These are phyloP conservation scores for Pseudorhombus dupliciocellatus DNA, from an alignment of 2,113 vertebrate species.

Conservation along the genomic window DNA sequence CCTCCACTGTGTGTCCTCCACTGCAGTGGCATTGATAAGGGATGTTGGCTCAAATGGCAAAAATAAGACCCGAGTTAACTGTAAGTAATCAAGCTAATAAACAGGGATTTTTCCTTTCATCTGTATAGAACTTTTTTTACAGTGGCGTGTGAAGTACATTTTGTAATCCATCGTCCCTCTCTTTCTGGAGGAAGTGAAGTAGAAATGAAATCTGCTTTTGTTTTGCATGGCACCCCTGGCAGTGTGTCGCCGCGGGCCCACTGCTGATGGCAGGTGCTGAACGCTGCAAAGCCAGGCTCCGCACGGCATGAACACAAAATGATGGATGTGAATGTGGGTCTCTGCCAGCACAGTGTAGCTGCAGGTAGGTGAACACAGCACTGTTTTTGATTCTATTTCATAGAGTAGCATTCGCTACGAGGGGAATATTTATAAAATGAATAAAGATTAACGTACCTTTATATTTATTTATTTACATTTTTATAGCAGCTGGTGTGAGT, in stretches of 20 bases:
- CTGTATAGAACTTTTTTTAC: conserved; percentile 6
- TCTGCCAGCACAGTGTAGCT: not conserved
- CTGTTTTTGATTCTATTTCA: conserved; percentile 36
- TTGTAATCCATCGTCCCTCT: conserved; percentile 1
- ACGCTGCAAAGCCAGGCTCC: not conserved
- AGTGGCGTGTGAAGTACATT: not conserved
- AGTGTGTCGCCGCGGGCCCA: not conserved
- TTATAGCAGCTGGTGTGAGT: conserved; percentile 27
- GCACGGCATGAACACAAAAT: not conserved
- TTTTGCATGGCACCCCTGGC: not conserved
- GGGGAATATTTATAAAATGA: conserved; percentile 38
- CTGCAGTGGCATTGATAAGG: not conserved
- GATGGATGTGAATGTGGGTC: not conserved
- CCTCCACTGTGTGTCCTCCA: no score
- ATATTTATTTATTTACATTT: conserved; percentile 38
- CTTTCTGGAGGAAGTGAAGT: not conserved
- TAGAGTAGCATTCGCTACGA: conserved; percentile 16
- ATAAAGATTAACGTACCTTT: conserved; percentile 34
- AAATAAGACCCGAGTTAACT: not conserved
- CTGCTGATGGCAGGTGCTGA: not conserved
- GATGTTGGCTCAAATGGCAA: not conserved
- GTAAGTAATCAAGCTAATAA: not conserved
- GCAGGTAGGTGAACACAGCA: not conserved
- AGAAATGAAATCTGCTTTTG: not conserved
- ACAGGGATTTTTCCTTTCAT: conserved; percentile 6